Evolutionary conservation across 1,140 invertebrate genomes (phyloP), one percentile per base, ranked within the genome.

Genomic region (Arctopsyche grandis): DNA sequence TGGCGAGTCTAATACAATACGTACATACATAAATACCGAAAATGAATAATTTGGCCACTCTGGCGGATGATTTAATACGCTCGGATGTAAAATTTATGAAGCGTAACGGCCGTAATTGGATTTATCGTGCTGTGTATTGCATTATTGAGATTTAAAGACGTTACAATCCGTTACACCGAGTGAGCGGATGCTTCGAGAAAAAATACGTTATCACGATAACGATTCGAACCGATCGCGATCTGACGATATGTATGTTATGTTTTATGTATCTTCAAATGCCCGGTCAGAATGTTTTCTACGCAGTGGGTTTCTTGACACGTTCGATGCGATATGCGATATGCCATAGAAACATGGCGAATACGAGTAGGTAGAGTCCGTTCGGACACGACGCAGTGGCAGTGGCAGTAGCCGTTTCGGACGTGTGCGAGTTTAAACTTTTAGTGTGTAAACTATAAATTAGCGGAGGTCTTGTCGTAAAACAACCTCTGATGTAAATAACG

Each of bases 401-500:
- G n/a, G n/a, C 24, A 10, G 16, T 69, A 26, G 9, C 9, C 22
- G 24, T 69, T 38, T 74, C 58, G 29, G 24, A 75, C 21, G 21
- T n/a, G 9, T 9, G 24, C 63, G 19, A 24, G 63, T 66, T 66
- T 19, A 66, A 71, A 22, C 75, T 77, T 69, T 69, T 73, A 56
- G 9, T 19, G 26, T 44, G 73, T 19, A 60, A n/a, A 66, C 43
- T 14, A 73, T 79, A 79, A 79, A 79, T 79, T 71, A 79, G 19
- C 12, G 48, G 69, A 70, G 77, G 69, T n/a, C 48, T 71, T 5
- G 9, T 69, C 76, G 43, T 79, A 71, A 71, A 71, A 79, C 69
- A 71, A 79, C 24, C 69, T 14, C 52, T 5, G 46, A 56, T 52
- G 77, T 79, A 79, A 79, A 79, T 78, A 78, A 12, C 46, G 21